Base-by-base conservation (phyloP, 1,140 invertebrate genomes). In the Drosophila paulistorum region DNA sequence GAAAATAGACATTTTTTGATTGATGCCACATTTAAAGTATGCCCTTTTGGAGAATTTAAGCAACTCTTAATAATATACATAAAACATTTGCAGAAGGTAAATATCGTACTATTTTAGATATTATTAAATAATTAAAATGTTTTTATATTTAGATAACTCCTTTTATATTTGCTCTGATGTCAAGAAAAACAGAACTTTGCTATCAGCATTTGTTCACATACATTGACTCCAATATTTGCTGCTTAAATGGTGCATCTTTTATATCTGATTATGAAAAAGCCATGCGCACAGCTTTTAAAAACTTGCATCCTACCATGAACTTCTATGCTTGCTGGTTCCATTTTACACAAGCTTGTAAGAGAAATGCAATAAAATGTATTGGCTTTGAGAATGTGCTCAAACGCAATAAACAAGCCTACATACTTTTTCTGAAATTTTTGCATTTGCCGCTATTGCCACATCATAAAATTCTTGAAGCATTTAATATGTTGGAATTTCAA, bases 261-360 rank as follows among this genome's bases (percentile, higher is more conserved):
- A 59, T 59, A 26, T 59, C 57, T 59, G 59, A 61, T 61, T 61
- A 61, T 61, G 59, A 61, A 45, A 61, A n/a, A 26, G 59, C 59
- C 30, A 61, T 61, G 30, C 59, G 30, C 17, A 17, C 20, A 26
- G 26, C 45, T 51, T 63, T 45, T 23, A 51, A 51, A 30, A 45
- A 23, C 41, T 42, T 45, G 20, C 61, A 42, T 23, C 61, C 33
- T n/a, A 63, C 41, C 17, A 17, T 17, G 17, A 17, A 17, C 17
- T 17, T 17, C 17, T 17, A 17, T 17, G 17, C 17, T 17, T 17
- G 17, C 17, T 17, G 17, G 17, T 17, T 17, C 17, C 17, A 17
- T 17, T 17, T 17, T 17, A n/a, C n/a, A n/a, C n/a, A n/a, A n/a
- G n/a, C n/a, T n/a, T n/a, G n/a, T n/a, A n/a, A n/a, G n/a, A n/a